phyloP scores from a whole-genome alignment of 2,113 vertebrate species.

The Garra rufa region DNA sequence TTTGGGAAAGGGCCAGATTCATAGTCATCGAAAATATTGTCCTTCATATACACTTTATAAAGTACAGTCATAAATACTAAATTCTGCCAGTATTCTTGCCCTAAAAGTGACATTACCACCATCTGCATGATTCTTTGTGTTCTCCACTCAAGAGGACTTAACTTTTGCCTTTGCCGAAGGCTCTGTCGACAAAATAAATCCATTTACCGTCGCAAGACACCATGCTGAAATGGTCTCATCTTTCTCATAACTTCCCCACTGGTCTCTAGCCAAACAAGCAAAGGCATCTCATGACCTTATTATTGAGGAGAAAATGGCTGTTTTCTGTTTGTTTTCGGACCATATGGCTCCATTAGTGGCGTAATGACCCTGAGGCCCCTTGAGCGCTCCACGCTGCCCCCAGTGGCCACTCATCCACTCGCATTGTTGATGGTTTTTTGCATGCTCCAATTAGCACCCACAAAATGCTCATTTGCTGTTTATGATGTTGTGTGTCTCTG shows the following conservation, averaged over 20 bases:
- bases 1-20: neutral
- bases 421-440: constrained; percentile 53
- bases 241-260: constrained; percentile 58
- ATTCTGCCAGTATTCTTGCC: neutral
- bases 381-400: constrained; percentile 63
- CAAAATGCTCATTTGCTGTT: constrained; percentile 50
- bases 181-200: constrained; percentile 54
- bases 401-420: constrained; percentile 58
- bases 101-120: constrained; percentile 32
- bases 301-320: constrained; percentile 67
- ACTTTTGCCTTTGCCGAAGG: constrained; percentile 58
- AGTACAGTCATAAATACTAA: constrained; percentile 1
- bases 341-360: constrained; percentile 81
- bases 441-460: constrained; percentile 58
- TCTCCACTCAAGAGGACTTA: constrained; percentile 51
- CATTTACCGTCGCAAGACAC: constrained; percentile 54
- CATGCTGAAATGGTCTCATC: constrained; percentile 55
- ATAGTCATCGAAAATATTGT: neutral
- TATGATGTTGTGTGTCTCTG: constrained; percentile 31
- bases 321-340: constrained; percentile 79
- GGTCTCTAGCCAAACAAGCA: constrained; percentile 60
- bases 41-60: neutral
- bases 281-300: constrained; percentile 75
- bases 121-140: constrained; percentile 46
- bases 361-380: constrained; percentile 76